Percentiles rank a stretch among this genome's conserved stretches.
These are phyloP conservation scores for Rhinoptilus africanus DNA, from an alignment of 2,113 vertebrate species.

Conservation along the genomic window DNA sequence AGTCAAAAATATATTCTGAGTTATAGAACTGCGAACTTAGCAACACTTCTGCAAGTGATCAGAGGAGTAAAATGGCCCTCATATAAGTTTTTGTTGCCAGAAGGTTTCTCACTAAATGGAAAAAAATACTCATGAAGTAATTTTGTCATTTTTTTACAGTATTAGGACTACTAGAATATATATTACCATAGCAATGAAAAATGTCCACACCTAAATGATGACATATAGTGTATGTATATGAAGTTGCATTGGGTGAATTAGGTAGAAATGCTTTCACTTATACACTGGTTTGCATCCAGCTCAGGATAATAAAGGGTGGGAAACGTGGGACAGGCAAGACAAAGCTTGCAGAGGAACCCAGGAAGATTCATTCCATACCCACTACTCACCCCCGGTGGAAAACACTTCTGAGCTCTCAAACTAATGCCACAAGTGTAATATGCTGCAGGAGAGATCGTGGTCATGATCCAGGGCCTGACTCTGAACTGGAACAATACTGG, in stretches of 20 bases:
- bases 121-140: not conserved
- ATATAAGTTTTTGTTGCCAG: not conserved
- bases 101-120: not conserved
- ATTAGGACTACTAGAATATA: not conserved
- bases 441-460: not conserved
- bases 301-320: not conserved
- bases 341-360: not conserved
- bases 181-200: not conserved
- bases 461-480: not conserved
- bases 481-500: not conserved
- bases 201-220: not conserved
- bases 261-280: not conserved
- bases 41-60: not conserved
- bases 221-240: not conserved
- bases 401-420: not conserved
- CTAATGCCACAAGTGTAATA: not conserved
- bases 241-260: not conserved
- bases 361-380: not conserved
- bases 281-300: not conserved
- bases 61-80: not conserved
- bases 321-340: not conserved
- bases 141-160: not conserved
- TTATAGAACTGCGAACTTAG: not conserved
- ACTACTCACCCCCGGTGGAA: not conserved
- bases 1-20: conserved; percentile 4